Evolutionary conservation across 2,113 vertebrate genomes (phyloP).

Genomic region (Dasyprocta punctata): DNA sequence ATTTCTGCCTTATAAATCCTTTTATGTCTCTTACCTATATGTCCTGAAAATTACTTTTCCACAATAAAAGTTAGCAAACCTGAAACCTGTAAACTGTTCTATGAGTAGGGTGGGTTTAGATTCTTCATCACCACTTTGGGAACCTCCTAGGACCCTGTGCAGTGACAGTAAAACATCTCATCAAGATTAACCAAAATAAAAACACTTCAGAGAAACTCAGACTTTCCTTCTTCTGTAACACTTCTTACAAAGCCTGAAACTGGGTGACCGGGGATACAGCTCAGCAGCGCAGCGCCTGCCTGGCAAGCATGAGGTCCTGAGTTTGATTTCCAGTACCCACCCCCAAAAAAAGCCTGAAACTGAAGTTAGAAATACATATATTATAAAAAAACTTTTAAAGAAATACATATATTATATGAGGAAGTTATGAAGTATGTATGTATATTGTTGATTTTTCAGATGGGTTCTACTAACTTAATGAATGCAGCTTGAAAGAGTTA

Average conservation of each 20-base stretch:
- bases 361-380: neutral
- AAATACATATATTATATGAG: neutral
- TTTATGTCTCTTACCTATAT: neutral
- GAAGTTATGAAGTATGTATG: neutral
- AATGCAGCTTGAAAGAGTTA: neutral
- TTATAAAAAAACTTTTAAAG: too few species aligned
- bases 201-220: constrained; percentile 23
- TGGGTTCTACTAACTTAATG: neutral
- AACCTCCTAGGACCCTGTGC: neutral
- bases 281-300: neutral
- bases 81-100: neutral
- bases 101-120: neutral
- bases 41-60: neutral
- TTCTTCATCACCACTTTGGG: neutral
- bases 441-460: neutral
- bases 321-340: neutral
- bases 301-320: neutral
- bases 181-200: neutral
- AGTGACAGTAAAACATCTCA: neutral
- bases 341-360: neutral
- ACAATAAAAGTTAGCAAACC: neutral
- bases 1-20: neutral
- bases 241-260: neutral
- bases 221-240: neutral
- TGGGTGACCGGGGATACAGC: too few species aligned